Evolutionary conservation across 2,888 invertebrate species (phyloP).

Genomic region (Celastrina argiolus): DNA sequence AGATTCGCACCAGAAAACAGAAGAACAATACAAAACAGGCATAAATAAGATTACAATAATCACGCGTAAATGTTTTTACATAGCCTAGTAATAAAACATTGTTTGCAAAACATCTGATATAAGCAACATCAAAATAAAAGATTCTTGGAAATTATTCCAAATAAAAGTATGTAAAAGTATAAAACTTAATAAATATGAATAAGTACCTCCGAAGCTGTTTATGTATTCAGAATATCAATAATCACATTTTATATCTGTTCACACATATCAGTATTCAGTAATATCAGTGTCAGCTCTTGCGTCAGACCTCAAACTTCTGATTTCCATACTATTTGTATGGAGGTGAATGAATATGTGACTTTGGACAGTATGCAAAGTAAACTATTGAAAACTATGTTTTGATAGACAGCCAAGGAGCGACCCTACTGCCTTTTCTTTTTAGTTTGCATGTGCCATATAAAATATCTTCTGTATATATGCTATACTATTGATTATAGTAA

Average conservation of each 20-base stretch:
- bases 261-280: no score
- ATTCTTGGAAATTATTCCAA: not conserved
- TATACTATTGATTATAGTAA: no score
- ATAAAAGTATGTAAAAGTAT: not conserved
- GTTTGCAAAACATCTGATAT: not conserved
- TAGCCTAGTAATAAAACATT: conserved; percentile 1
- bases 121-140: not conserved
- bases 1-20: not conserved
- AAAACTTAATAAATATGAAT: conserved; percentile 4
- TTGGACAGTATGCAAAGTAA: not conserved
- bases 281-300: conserved; percentile 20
- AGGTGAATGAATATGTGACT: not conserved
- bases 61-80: not conserved
- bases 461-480: no score
- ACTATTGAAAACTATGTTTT: not conserved
- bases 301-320: conserved; percentile 11
- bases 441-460: not conserved
- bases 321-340: conserved; percentile 17
- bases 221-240: conserved; percentile 18
- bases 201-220: not conserved
- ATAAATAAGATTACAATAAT: not conserved
- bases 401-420: not conserved
- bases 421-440: no score
- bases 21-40: not conserved
- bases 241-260: conserved; percentile 12